Evolutionary conservation across 2,888 invertebrate species (phyloP).

Genomic region (Tiliacea citrago): DNA sequence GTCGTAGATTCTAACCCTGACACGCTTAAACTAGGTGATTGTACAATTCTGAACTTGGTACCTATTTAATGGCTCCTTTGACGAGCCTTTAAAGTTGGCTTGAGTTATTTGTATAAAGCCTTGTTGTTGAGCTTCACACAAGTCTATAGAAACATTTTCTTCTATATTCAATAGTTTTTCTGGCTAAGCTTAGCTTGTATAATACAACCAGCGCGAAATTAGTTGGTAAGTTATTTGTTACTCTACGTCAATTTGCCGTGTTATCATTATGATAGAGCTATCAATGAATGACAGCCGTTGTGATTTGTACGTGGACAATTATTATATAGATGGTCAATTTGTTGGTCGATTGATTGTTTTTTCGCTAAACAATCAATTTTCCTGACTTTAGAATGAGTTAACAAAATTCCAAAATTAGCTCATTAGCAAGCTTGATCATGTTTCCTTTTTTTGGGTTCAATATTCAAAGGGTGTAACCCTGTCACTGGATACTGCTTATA

Average conservation of each 20-base stretch:
- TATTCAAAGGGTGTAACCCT: conserved; percentile 2
- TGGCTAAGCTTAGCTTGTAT: not conserved
- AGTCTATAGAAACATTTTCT: too few relatives aligned
- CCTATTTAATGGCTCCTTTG: conserved; percentile 11
- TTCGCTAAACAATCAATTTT: too few relatives aligned
- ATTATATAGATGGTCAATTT: too few relatives aligned
- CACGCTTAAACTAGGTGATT: conserved; percentile 15
- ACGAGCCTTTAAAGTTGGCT: not conserved
- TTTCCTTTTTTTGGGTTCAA: not conserved
- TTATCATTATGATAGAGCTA: too few relatives aligned
- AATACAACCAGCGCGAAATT: not conserved
- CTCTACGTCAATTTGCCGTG: too few relatives aligned
- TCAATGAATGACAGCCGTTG: too few relatives aligned
- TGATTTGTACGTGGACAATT: too few relatives aligned
- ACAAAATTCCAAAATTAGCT: not conserved
- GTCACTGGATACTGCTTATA: not conserved
- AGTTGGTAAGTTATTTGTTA: too few relatives aligned
- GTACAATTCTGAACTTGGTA: conserved; percentile 14
- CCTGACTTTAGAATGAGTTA: not conserved
- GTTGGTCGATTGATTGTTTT: too few relatives aligned
- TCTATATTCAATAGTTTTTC: not conserved
- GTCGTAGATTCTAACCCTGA: conserved; percentile 31
- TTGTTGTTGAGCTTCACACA: not conserved
- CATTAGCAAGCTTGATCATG: not conserved
- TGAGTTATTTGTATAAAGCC: conserved; percentile 4